Base-by-base conservation (phyloP, 2,113 vertebrate species). In the Gallinago paraguaiae region DNA sequence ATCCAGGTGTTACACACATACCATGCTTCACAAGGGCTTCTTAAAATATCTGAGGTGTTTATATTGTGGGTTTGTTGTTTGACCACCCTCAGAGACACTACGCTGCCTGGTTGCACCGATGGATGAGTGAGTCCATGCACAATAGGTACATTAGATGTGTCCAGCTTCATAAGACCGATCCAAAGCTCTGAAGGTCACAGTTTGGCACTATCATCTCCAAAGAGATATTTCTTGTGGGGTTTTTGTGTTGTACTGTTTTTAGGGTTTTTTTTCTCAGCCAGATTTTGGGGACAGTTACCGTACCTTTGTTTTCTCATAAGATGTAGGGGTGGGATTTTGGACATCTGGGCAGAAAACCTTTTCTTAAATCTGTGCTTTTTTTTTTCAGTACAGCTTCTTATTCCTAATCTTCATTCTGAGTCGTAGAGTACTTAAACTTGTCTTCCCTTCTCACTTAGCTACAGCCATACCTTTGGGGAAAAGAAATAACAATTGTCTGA, bases 121-220 rank as follows among this genome's bases (percentile, higher is more conserved):
- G 16, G 68, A 13, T 43, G 50, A 70, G 53, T 1, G 0, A 7
- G 12, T 76, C 5, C 6, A 1, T 60, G 17, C 30, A 45, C 0
- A 6, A 31, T 6, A 50, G 37, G 16, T 88, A 31, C 14, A 6
- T 70, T 53, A 19, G 56, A 25, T 82, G 31, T 25, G 22, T 71
- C 43, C 13, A n/a, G 19, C 15, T 88, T 79, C 41, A 5, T 48
- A 50, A 57, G 22, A 81, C 11, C 1, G 0, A 30, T 56, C 18
- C 22, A 31, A 80, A 17, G 13, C 14, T 86, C 10, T 77, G 28
- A 48, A 41, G n/a, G 59, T 5, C 69, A 35, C 31, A 54, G 11
- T 59, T 85, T 54, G 28, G 14, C 22, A 35, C 2, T 1, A 19
- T 48, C 2, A 10, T 45, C 65, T 85, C 53, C 61, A 71, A 71